A percentile compares a stretch with the other conserved stretches of the same genome.
Evolutionary conservation across 2,797 vertebrate species (phyloP).

Genomic region (Enteromius argenteus): DNA sequence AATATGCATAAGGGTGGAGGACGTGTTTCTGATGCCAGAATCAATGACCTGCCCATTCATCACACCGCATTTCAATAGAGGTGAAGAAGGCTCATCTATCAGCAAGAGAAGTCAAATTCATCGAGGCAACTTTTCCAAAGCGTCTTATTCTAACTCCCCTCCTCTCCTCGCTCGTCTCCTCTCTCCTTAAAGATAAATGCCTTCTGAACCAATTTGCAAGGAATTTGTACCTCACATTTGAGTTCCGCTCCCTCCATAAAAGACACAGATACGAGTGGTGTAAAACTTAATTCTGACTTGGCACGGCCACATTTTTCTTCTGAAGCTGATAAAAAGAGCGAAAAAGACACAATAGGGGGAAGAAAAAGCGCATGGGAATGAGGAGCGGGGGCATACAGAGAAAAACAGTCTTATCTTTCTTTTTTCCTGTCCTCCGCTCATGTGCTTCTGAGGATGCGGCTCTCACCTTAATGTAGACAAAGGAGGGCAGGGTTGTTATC

Average conservation of each 20-base stretch:
- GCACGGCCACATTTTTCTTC: slow-evolving; percentile 52
- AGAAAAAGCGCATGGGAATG: slow-evolving; percentile 44
- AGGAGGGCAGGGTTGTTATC: slow-evolving; percentile 67
- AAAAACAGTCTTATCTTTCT: slow-evolving; percentile 52
- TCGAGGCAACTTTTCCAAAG: slow-evolving; percentile 49
- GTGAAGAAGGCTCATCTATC: slow-evolving; percentile 55
- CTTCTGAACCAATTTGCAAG: slow-evolving; percentile 47
- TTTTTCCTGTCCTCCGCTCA: slow-evolving; percentile 43
- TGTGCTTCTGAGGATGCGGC: slow-evolving; percentile 48
- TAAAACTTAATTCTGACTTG: slow-evolving; percentile 55
- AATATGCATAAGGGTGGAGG: slow-evolving; percentile 58
- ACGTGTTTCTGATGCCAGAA: slow-evolving; percentile 69
- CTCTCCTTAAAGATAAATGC: slow-evolving; percentile 52
- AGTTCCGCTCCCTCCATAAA: slow-evolving; percentile 42
- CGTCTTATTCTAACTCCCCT: slow-evolving; percentile 30
- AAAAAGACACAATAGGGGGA: slow-evolving; percentile 42
- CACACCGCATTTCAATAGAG: slow-evolving; percentile 68
- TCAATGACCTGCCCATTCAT: slow-evolving; percentile 76
- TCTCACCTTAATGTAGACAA: slow-evolving; percentile 67
- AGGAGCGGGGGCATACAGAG: slow-evolving; percentile 18
- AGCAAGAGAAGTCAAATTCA: slow-evolving; percentile 45
- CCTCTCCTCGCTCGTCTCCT: background rate
- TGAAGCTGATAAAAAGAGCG: slow-evolving; percentile 36
- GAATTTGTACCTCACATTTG: slow-evolving; percentile 43
- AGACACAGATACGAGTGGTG: slow-evolving; percentile 42